These are phyloP conservation scores for Drosophila aff. DNA, from an alignment of 1,140 invertebrate genomes.

Conservation along the genomic window DNA sequence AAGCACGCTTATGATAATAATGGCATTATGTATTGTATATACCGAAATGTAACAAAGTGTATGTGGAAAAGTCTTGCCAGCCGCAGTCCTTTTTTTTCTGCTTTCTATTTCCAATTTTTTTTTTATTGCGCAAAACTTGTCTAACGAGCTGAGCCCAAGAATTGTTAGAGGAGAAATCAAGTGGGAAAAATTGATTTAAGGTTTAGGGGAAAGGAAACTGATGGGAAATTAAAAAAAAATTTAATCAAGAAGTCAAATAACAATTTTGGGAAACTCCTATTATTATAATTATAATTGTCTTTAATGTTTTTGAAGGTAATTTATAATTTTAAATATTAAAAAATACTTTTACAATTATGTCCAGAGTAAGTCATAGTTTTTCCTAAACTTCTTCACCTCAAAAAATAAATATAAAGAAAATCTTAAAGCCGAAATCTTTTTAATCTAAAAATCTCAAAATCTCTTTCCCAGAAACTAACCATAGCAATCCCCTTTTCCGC, in stretches of 20 bases:
- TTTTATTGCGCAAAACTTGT: slow-evolving; percentile 61
- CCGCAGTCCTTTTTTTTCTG: slow-evolving; percentile 40
- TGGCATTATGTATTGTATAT: slow-evolving; percentile 69
- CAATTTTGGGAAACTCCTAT: no score
- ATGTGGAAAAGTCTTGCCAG: slow-evolving; percentile 28
- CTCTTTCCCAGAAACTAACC: slow-evolving; percentile 21
- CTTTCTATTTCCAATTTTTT: slow-evolving; percentile 18
- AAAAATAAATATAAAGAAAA: not conserved
- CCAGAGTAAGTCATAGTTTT: not conserved
- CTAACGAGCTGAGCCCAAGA: slow-evolving; percentile 58
- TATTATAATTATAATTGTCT: no score
- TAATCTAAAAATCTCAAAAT: not conserved
- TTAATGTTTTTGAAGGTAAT: no score
- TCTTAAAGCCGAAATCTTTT: not conserved
- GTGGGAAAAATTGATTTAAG: slow-evolving; percentile 1
- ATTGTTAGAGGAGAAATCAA: slow-evolving; percentile 17
- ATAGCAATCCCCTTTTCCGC: slow-evolving; percentile 7
- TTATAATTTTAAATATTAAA: no score
- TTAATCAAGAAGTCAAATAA: no score
- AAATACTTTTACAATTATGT: not conserved
- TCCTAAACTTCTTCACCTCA: not conserved
- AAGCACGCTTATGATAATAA: slow-evolving; percentile 83
- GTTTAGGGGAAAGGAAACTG: not conserved
- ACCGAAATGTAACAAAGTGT: slow-evolving; percentile 27
- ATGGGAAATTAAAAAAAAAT: not conserved